These are phyloP conservation scores for Drosophila eugracilis DNA, from an alignment of 1,140 invertebrate genomes.

Conservation along the genomic window DNA sequence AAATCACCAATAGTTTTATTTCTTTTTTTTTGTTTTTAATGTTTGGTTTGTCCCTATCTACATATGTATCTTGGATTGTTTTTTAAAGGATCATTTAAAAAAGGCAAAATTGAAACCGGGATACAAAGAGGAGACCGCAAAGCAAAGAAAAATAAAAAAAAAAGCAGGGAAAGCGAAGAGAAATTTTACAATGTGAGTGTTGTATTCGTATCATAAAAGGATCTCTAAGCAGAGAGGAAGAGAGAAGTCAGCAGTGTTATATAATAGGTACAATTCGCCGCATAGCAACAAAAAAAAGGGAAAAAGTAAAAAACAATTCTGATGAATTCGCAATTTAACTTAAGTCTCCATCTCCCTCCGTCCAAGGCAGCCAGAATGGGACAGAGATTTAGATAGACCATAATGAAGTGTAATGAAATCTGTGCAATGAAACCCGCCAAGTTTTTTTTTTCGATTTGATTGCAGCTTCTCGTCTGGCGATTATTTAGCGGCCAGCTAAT, in stretches of 20 bases:
- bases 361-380: slow-evolving; percentile 1
- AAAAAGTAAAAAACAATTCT: slow-evolving; percentile 29
- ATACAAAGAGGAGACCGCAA: neutral
- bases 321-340: slow-evolving; percentile 59
- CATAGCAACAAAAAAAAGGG: slow-evolving; percentile 28
- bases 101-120: neutral
- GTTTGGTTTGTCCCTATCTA: neutral
- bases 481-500: slow-evolving; percentile 72
- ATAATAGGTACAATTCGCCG: slow-evolving; percentile 50
- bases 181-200: slow-evolving; percentile 5
- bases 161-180: neutral
- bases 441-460: slow-evolving; percentile 73
- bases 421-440: slow-evolving; percentile 77
- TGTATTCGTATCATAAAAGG: slow-evolving; percentile 60
- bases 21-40: neutral
- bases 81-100: neutral
- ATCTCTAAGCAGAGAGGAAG: slow-evolving; percentile 19
- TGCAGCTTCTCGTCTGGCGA: slow-evolving; percentile 62
- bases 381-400: slow-evolving; percentile 21
- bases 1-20: neutral
- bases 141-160: neutral
- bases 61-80: neutral
- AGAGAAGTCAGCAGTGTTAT: slow-evolving; percentile 45
- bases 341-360: slow-evolving; percentile 12
- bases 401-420: slow-evolving; percentile 70